Percentiles rank a stretch among this genome's conserved stretches.
Evolutionary conservation across 23 tunicate genomes (phyloP).

Genomic region (Trididemnum clinides): DNA sequence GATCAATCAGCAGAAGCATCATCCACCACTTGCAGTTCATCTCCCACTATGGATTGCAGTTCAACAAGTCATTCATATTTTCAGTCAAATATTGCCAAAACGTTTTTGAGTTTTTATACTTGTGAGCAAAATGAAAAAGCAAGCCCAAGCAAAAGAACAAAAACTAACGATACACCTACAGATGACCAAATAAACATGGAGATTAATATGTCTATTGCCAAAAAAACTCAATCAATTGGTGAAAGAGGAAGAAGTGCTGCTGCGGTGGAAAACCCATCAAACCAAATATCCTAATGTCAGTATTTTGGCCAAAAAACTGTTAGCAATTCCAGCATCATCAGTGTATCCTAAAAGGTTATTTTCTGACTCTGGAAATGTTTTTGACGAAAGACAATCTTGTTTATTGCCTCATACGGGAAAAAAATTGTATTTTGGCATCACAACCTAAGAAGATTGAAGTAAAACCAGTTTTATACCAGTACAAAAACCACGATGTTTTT

Average conservation of each 20-base stretch:
- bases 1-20: not conserved
- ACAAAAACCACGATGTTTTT: not conserved
- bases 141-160: not conserved
- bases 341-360: not conserved
- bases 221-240: not conserved
- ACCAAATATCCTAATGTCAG: not conserved
- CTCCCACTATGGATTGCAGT: not conserved
- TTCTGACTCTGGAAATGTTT: conserved; percentile 23
- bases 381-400: conserved; percentile 7
- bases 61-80: not conserved
- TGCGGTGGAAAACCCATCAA: not conserved
- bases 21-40: not conserved
- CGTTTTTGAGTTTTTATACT: not conserved
- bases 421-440: not conserved
- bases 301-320: conserved; percentile 2
- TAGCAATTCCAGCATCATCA: not conserved
- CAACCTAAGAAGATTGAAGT: not conserved
- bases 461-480: not conserved
- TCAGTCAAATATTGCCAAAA: not conserved
- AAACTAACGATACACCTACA: not conserved
- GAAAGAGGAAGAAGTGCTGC: not conserved
- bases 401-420: conserved; percentile 2
- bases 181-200: not conserved
- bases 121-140: not conserved
- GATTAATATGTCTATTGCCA: not conserved